Conservation (phyloP, 2,888 invertebrate species). For the Orchesellides sinensis region DNA sequence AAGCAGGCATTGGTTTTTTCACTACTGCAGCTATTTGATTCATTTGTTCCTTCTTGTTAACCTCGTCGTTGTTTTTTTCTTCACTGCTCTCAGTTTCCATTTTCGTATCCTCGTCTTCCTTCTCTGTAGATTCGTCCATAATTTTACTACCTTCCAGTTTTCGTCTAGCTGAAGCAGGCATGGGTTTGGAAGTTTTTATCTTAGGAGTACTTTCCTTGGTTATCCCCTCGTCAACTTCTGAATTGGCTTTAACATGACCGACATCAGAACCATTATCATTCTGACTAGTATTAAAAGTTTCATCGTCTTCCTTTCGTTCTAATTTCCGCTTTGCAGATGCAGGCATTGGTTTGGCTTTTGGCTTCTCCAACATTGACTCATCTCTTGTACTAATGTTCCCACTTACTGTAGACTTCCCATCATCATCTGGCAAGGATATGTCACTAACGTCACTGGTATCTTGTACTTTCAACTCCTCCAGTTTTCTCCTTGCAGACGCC, state of each 20-base stretch:
- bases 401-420: too few species aligned
- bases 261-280: too few species aligned
- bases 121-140: not conserved
- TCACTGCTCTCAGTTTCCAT: not conserved
- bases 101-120: not conserved
- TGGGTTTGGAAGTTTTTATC: not conserved
- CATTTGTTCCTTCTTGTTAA: not conserved
- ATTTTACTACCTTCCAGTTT: conserved; percentile 8
- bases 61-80: not conserved
- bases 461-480: too few species aligned
- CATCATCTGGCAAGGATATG: too few species aligned
- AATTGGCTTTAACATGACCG: too few species aligned
- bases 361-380: too few species aligned
- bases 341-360: conserved; percentile 16
- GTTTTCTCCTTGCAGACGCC: conserved; percentile 8
- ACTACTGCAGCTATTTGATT: not conserved
- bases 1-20: not conserved
- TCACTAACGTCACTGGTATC: too few species aligned
- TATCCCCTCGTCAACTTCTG: too few species aligned
- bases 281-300: too few species aligned
- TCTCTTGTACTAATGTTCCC: too few species aligned
- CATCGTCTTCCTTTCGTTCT: too few species aligned
- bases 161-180: conserved; percentile 32
- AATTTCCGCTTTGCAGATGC: not conserved
- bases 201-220: not conserved